Base-by-base conservation (phyloP, 2,797 vertebrate genomes). In the Atherinosoma microstoma region DNA sequence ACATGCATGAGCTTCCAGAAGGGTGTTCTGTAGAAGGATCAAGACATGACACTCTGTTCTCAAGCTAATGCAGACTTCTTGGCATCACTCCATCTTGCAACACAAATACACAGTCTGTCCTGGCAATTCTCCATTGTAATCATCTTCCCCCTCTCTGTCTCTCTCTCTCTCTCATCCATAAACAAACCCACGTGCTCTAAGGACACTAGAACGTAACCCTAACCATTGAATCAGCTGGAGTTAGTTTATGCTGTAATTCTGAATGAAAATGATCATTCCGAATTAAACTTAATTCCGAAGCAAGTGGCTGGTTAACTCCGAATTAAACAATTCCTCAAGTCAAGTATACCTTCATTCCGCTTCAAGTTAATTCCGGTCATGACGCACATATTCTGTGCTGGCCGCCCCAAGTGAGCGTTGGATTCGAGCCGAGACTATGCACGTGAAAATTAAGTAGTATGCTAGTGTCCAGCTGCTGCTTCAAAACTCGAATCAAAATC, bases 51-150 rank as follows among this genome's bases (percentile, higher is more conserved):
- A 42, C 56, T 70, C 73, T 75, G 77, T 79, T 82, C 71, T 73
- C 51, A 20, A 68, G 54, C 64, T 72, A 78, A 75, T 68, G 54
- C 85, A 82, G 76, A 82, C 66, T 76, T 34, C 57, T 30, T 86
- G 90, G 83, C 84, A 67, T 78, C 67, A 40, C 16, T 84, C 78
- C 82, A 83, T 47, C 61, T 56, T 57, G 18, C 57, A 54, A 67
- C 57, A 67, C 45, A 62, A 29, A 42, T 22, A 27, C 64, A 54
- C 61, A 68, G 30, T 72, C 42, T 47, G 53, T 58, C 32, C 64
- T 67, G 84, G 67, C 83, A 72, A 53, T 47, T 61, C 42, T 78
- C 51, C 64, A 82, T 84, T 67, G 62, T 60, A 58, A 66, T 60
- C 64, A 69, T 73, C 27, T 22, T 62, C 35, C 12, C 54, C 73